A percentile compares a stretch with the other conserved stretches of the same genome.
Evolutionary conservation across 1,140 invertebrate genomes (phyloP).

Genomic region (Trichomalopsis sarcophagae): DNA sequence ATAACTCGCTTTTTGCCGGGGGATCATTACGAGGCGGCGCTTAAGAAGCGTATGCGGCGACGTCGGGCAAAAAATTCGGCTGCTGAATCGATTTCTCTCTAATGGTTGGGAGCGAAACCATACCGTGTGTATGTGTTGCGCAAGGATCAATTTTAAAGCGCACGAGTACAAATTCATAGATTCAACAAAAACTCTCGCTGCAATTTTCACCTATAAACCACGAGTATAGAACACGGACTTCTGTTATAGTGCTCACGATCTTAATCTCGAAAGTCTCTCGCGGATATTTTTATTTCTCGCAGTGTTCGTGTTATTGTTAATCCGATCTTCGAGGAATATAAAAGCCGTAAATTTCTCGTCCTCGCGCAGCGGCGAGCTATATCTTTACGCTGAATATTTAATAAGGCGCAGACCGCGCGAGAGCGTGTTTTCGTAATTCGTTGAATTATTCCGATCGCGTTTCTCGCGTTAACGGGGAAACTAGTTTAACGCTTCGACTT

Average conservation of each 20-base stretch:
- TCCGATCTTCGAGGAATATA: conserved; percentile 15
- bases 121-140: background rate
- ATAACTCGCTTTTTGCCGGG: background rate
- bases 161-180: background rate
- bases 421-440: conserved; percentile 73
- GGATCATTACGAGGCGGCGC: too few relatives aligned
- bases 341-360: conserved; percentile 33
- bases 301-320: conserved; percentile 11
- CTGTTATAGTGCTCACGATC: background rate
- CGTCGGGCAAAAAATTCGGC: too few relatives aligned
- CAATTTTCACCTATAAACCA: conserved; percentile 4
- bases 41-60: too few relatives aligned
- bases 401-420: conserved; percentile 73
- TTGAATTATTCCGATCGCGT: conserved; percentile 74
- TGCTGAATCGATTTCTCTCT: too few relatives aligned
- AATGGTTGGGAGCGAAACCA: too few relatives aligned
- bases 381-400: conserved; percentile 71
- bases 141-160: background rate
- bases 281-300: background rate
- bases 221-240: background rate
- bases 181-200: background rate
- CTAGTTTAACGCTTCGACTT: conserved; percentile 49
- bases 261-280: background rate
- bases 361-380: conserved; percentile 37
- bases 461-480: conserved; percentile 61